A percentile compares a stretch with the other conserved stretches of the same genome.
These are phyloP conservation scores for Ferrisia virgata DNA, from an alignment of 2,888 invertebrate species.

Conservation along the genomic window DNA sequence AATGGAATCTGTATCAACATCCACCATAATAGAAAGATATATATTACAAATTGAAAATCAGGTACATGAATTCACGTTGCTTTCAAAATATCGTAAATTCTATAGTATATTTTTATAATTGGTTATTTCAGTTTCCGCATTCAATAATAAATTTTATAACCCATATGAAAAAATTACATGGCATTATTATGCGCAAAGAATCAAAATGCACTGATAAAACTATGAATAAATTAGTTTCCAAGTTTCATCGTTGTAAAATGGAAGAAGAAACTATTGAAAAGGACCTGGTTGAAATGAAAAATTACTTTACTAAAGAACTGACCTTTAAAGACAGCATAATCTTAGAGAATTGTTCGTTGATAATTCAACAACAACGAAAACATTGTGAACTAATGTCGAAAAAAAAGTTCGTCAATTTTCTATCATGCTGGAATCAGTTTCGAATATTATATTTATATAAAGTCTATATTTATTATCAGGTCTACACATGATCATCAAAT, in stretches of 20 bases:
- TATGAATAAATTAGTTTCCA: not conserved
- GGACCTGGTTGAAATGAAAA: not conserved
- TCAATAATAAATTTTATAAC: not conserved
- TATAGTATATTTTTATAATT: not conserved
- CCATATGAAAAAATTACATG: not conserved
- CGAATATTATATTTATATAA: not conserved
- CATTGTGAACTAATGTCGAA: not conserved
- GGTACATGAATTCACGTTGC: not conserved
- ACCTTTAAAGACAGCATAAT: not conserved
- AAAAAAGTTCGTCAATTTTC: too few relatives aligned
- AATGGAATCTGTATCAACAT: not conserved
- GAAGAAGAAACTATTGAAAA: not conserved
- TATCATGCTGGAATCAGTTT: not conserved
- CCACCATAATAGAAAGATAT: not conserved
- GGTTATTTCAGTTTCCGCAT: not conserved
- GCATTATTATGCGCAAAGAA: not conserved
- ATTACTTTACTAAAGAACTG: not conserved
- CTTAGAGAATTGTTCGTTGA: slow-evolving; percentile 20
- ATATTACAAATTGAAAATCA: not conserved
- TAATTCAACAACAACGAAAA: slow-evolving; percentile 18
- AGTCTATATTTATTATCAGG: not conserved
- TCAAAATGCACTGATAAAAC: not conserved
- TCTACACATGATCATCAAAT: not conserved
- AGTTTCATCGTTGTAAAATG: not conserved
- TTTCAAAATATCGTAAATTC: not conserved